Evolutionary conservation across 2,888 invertebrate genomes (phyloP).

Genomic region (Lycophotia porphyrea): DNA sequence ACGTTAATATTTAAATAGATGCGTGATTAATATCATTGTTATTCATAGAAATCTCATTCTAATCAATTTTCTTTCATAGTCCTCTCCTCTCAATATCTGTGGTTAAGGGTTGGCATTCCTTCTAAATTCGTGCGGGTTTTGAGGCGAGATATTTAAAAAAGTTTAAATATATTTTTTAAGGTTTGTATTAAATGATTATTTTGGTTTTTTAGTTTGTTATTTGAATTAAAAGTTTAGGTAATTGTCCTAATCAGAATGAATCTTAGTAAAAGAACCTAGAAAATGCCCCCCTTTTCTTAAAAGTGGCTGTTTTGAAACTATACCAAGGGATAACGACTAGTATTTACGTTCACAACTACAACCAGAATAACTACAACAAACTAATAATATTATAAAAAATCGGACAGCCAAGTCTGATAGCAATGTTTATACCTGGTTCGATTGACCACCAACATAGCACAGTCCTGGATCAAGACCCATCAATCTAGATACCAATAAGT

Average conservation of each 20-base stretch:
- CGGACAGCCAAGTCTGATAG: too few relatives aligned
- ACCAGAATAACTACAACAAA: background rate
- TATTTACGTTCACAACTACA: background rate
- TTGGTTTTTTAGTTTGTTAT: background rate
- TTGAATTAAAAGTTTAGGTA: background rate
- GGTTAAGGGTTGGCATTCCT: slow-evolving; percentile 28
- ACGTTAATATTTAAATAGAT: slow-evolving; percentile 34
- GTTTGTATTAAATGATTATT: background rate
- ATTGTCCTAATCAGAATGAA: background rate
- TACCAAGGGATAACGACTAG: background rate
- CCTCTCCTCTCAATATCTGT: slow-evolving; percentile 14
- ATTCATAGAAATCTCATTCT: slow-evolving; percentile 69
- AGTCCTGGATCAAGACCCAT: background rate
- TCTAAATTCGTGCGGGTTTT: slow-evolving; percentile 17
- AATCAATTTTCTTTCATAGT: slow-evolving; percentile 64
- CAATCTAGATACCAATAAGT: background rate
- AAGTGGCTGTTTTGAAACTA: background rate
- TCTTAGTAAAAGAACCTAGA: background rate
- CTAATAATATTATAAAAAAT: background rate
- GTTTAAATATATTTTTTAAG: background rate
- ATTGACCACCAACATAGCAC: too few relatives aligned
- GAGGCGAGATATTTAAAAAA: background rate
- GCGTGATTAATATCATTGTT: slow-evolving; percentile 70
- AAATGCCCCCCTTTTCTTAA: background rate
- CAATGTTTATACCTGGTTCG: too few relatives aligned